These are phyloP conservation scores for Pseudomugil tenellus DNA, from an alignment of 2,797 vertebrate species.

Conservation along the genomic window DNA sequence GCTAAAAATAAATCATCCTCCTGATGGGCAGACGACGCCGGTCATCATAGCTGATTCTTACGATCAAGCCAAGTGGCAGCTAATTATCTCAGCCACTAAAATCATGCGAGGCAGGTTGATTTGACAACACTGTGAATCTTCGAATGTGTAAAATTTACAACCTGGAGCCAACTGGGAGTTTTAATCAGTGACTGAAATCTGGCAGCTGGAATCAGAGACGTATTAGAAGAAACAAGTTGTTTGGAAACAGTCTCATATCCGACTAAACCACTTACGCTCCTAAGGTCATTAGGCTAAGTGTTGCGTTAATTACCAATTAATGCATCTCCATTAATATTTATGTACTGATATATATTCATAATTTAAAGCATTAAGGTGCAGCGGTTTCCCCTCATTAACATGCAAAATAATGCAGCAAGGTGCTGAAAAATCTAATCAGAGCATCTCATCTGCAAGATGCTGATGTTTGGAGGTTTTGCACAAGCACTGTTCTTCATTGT, in stretches of 20 bases:
- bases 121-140: conserved; percentile 12
- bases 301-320: conserved; percentile 55
- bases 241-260: conserved; percentile 42
- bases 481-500: conserved; percentile 16
- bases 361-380: conserved; percentile 48
- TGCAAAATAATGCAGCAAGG: conserved; percentile 72
- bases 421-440: conserved; percentile 68
- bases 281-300: conserved; percentile 51
- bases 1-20: conserved; percentile 17
- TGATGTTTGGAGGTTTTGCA: conserved; percentile 31
- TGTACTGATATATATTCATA: conserved; percentile 54
- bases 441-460: conserved; percentile 22
- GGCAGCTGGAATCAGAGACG: conserved; percentile 19
- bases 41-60: conserved; percentile 27
- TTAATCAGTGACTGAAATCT: conserved; percentile 19
- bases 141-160: conserved; percentile 16
- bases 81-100: conserved; percentile 50
- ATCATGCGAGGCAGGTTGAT: conserved; percentile 25
- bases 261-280: conserved; percentile 26
- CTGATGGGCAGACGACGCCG: conserved; percentile 33
- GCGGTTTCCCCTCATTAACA: conserved; percentile 64
- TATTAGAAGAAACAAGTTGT: conserved; percentile 44
- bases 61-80: conserved; percentile 26
- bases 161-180: conserved; percentile 1
- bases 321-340: conserved; percentile 53